Evolutionary conservation across 2,113 vertebrate species (phyloP).

Genomic region (Anser cygnoides): DNA sequence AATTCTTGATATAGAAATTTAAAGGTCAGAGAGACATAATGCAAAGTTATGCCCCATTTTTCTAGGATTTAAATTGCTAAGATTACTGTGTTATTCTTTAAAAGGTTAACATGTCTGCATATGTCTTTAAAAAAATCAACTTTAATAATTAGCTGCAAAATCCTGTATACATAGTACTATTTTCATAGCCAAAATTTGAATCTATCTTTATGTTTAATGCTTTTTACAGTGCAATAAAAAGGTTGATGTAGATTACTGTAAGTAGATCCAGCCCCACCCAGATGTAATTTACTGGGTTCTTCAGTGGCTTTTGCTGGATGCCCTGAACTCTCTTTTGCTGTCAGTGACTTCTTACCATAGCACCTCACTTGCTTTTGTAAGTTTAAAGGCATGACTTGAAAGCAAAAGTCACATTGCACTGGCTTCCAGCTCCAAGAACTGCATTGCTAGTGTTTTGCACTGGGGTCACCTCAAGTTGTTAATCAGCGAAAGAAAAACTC

Average conservation of each 20-base stretch:
- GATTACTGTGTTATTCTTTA: neutral
- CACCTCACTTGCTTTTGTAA: neutral
- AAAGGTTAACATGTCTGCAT: neutral
- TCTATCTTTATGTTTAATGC: neutral
- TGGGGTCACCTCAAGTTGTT: neutral
- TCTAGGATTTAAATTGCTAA: slow-evolving; percentile 16
- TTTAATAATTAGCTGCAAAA: neutral
- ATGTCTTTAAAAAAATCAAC: neutral
- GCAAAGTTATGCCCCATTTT: neutral
- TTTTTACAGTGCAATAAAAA: neutral
- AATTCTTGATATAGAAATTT: neutral
- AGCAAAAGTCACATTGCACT: neutral
- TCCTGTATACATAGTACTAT: neutral
- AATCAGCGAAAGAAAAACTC: neutral
- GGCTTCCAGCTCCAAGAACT: neutral
- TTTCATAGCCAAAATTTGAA: neutral
- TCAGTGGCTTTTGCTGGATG: neutral
- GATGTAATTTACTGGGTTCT: neutral
- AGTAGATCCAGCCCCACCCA: neutral
- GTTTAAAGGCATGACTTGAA: neutral
- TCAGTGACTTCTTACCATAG: neutral
- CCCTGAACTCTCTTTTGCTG: neutral
- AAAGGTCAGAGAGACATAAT: slow-evolving; percentile 27
- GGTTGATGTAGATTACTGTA: neutral
- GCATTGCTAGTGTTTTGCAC: neutral